These are phyloP conservation scores for Caenorhabditis sp. DNA, from an alignment of 2,888 invertebrate species.

Conservation along the genomic window DNA sequence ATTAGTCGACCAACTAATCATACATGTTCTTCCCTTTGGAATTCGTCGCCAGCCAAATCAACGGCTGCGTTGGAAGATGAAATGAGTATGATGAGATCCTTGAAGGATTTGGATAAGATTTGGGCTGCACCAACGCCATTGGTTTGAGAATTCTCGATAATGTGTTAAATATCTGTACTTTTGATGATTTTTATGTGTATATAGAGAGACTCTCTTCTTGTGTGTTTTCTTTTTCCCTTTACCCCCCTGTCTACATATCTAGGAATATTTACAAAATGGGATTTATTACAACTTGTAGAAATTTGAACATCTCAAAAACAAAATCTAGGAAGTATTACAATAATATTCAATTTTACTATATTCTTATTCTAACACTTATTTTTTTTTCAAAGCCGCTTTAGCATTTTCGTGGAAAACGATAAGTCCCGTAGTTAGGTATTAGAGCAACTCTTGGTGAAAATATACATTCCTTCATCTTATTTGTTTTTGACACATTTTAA, in stretches of 20 bases:
- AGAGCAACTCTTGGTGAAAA: neutral
- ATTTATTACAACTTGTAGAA: too few species aligned
- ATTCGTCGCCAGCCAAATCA: conserved; percentile 22
- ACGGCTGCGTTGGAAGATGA: conserved; percentile 27
- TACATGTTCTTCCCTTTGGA: conserved; percentile 24
- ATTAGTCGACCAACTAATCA: conserved; percentile 13
- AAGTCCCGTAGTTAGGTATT: too few species aligned
- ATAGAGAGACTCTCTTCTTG: neutral
- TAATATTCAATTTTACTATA: too few species aligned
- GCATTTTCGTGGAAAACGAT: too few species aligned
- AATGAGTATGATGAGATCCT: conserved; percentile 19
- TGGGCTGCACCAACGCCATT: conserved; percentile 39
- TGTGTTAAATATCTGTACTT: neutral
- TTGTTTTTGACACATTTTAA: neutral
- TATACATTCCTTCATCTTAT: neutral
- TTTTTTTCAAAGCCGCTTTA: too few species aligned
- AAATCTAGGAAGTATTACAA: too few species aligned
- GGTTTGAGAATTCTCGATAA: neutral
- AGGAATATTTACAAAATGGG: too few species aligned
- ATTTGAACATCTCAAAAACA: too few species aligned
- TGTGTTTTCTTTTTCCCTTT: too few species aligned
- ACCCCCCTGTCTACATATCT: too few species aligned
- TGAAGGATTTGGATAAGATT: conserved; percentile 51
- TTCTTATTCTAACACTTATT: too few species aligned
- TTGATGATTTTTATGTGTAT: neutral